Evolutionary conservation across 1,140 invertebrate species (phyloP), one percentile per base, ranked within the genome.

Genomic region (Ceratina japonica): DNA sequence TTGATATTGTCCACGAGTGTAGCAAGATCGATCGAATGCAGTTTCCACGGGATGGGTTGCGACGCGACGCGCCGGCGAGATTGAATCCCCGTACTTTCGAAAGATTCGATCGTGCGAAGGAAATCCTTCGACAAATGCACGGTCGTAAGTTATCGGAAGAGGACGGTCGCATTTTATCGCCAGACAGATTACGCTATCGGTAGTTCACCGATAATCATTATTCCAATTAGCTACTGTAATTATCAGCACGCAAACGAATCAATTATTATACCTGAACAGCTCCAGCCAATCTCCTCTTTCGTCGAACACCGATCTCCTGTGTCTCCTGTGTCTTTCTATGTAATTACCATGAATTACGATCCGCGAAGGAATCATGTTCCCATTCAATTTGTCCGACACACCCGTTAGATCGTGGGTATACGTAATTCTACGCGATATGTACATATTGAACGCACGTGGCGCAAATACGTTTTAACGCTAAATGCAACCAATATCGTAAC

Each of bases 241-340:
- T 80, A 83, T 63, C 82, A 44, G 51, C 44, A 16, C n/a, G 20
- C 72, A 64, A 75, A 80, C 63, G 66, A 74, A 83, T 83, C 74
- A 74, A 84, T 80, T 76, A 83, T 75, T 72, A 63, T 73, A 69
- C 63, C 62, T 61, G 59, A 71, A 81, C 61, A 49, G 20, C 31
- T 54, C 37, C 37, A 44, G 18, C 64, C 81, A 56, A 76, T 80
- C 69, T 62, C 63, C 20, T 59, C 81, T 84, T 82, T 80, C 65
- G 49, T 68, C 16, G 65, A 68, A 68, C 65, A 68, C 81, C 54
- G 10, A 0, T 51, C 54, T 56, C 18, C 15, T 63, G 13, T 56
- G 61, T 74, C 81, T 56, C 69, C 62, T 52, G 49, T 69, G 62
- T 75, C 56, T 49, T 61, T 24, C 56, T 15, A 31, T n/a, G 10